Evolutionary conservation across 2,888 invertebrate genomes (phyloP).

Genomic region (Gonocerus acuteangulatus): DNA sequence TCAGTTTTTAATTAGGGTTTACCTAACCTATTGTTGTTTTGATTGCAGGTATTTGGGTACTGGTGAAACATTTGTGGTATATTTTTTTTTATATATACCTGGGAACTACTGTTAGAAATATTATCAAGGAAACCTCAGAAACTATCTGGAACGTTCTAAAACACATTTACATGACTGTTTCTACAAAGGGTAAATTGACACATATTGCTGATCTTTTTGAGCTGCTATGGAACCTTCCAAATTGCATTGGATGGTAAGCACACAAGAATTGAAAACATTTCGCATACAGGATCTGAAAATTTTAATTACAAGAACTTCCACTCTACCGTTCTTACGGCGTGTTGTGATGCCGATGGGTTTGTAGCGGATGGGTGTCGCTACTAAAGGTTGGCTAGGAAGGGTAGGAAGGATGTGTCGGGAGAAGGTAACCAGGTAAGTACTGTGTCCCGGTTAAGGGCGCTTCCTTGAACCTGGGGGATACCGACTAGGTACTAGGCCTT

Average conservation of each 20-base stretch:
- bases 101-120: neutral
- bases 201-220: constrained; percentile 35
- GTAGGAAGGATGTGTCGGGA: no score
- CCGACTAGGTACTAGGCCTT: no score
- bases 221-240: neutral
- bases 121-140: neutral
- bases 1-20: neutral
- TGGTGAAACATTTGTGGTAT: no score
- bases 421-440: no score
- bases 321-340: constrained; percentile 40
- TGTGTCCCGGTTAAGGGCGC: no score
- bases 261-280: neutral
- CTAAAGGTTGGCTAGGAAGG: no score
- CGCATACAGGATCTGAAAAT: constrained; percentile 26
- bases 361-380: no score
- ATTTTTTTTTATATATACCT: no score
- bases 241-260: neutral
- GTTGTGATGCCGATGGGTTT: no score
- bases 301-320: constrained; percentile 37
- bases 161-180: constrained; percentile 28
- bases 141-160: neutral
- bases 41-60: constrained; percentile 38
- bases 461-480: no score
- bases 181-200: constrained; percentile 35
- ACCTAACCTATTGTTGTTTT: constrained; percentile 24